phyloP scores from a whole-genome alignment of 2,888 invertebrate species.

The Oligia strigilis region DNA sequence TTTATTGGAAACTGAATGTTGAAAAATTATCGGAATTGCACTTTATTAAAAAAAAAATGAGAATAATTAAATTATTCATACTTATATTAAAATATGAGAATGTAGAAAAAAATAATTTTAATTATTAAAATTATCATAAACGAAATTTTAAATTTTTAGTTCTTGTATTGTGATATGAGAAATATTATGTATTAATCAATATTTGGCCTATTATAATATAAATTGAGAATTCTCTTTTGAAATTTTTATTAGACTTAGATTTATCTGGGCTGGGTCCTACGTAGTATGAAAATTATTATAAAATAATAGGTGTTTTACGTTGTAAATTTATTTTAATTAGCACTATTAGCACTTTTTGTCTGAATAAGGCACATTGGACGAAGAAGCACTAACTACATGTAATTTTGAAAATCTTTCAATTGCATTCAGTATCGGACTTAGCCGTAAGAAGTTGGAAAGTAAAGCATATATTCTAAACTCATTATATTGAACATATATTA shows the following conservation, averaged over 20 bases:
- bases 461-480: conserved; percentile 90
- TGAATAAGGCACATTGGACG: conserved; percentile 71
- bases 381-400: conserved; percentile 65
- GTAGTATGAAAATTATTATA: conserved; percentile 47
- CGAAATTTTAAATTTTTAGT: conserved; percentile 70
- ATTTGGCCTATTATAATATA: conserved; percentile 78
- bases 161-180: conserved; percentile 75
- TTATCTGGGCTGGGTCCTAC: conserved; percentile 59
- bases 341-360: conserved; percentile 73
- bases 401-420: conserved; percentile 64
- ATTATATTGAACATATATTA: conserved; percentile 80
- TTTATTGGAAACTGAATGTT: conserved; percentile 71
- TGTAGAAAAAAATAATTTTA: conserved; percentile 65
- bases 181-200: conserved; percentile 68
- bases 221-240: conserved; percentile 67
- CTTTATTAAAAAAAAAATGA: conserved; percentile 72
- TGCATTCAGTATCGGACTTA: conserved; percentile 65
- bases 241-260: conserved; percentile 65
- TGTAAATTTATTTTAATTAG: conserved; percentile 67
- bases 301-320: conserved; percentile 54
- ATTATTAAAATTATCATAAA: conserved; percentile 66
- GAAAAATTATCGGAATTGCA: conserved; percentile 75
- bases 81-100: conserved; percentile 64
- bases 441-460: conserved; percentile 74
- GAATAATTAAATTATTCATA: conserved; percentile 79